Evolutionary conservation across 2,888 invertebrate genomes (phyloP).

Genomic region (Diaperis boleti): DNA sequence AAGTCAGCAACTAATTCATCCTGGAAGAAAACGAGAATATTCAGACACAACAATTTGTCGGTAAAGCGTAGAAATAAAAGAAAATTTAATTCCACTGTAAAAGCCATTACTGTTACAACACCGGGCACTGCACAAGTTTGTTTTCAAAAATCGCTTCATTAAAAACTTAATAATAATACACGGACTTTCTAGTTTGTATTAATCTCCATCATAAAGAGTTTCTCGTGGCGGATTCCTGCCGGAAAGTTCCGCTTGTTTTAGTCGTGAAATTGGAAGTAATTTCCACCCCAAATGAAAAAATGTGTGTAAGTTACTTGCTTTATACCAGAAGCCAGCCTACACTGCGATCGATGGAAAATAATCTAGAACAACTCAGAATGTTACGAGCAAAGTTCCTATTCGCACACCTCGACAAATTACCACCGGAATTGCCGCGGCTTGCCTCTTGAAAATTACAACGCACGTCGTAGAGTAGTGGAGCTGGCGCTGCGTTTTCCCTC

Average conservation of each 20-base stretch:
- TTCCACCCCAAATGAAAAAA: slow-evolving; percentile 43
- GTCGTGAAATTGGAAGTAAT: slow-evolving; percentile 34
- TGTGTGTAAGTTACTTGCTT: slow-evolving; percentile 46
- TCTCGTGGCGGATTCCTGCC: slow-evolving; percentile 28
- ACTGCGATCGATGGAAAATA: slow-evolving; percentile 55
- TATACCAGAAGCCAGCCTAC: slow-evolving; percentile 36
- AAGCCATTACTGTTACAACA: neutral
- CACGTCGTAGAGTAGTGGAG: slow-evolving; percentile 34
- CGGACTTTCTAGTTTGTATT: slow-evolving; percentile 42
- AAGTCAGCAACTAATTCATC: too few relatives aligned
- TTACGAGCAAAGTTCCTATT: slow-evolving; percentile 48
- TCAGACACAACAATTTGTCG: too few relatives aligned
- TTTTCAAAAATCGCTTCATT: slow-evolving; percentile 42
- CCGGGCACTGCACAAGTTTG: neutral
- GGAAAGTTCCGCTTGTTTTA: slow-evolving; percentile 32
- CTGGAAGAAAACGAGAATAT: too few relatives aligned
- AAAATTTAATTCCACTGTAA: slow-evolving; percentile 7
- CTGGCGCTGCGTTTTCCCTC: slow-evolving; percentile 40
- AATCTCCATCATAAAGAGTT: slow-evolving; percentile 39
- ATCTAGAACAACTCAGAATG: slow-evolving; percentile 51
- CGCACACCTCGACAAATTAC: slow-evolving; percentile 47
- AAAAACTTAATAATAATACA: slow-evolving; percentile 45
- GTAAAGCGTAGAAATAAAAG: too few relatives aligned
- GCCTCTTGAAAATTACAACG: slow-evolving; percentile 44
- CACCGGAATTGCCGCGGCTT: slow-evolving; percentile 43